Evolutionary conservation across 2,797 vertebrate genomes (phyloP).

Genomic region (Dermochelys coriacea): DNA sequence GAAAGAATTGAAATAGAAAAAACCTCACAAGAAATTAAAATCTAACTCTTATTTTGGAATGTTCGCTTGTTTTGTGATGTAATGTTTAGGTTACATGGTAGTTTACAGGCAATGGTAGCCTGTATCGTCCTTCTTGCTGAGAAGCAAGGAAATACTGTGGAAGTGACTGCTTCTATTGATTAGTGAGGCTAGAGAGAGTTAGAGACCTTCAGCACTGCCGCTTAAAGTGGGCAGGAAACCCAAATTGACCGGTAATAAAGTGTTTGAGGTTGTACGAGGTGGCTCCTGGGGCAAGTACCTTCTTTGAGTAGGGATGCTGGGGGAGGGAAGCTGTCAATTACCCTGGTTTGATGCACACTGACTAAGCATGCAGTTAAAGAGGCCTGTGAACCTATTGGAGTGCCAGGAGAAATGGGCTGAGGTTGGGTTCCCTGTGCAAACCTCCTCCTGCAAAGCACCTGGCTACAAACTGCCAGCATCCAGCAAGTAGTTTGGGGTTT

Average conservation of each 20-base stretch:
- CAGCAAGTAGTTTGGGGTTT: background rate
- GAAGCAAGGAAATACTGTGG: conserved; percentile 77
- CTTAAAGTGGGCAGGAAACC: conserved; percentile 85
- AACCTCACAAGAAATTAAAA: background rate
- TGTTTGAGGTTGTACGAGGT: conserved; percentile 80
- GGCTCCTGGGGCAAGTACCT: conserved; percentile 80
- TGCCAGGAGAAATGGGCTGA: background rate
- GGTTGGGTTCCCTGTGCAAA: conserved; percentile 6
- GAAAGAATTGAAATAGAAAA: background rate
- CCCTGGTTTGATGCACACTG: conserved; percentile 70
- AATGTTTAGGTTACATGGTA: conserved; percentile 12
- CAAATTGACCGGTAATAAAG: conserved; percentile 85
- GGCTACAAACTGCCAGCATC: background rate
- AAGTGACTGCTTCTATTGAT: conserved; percentile 86
- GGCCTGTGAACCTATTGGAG: conserved; percentile 1
- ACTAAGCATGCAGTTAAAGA: conserved; percentile 55
- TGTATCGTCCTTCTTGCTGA: conserved; percentile 75
- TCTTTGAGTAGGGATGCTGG: conserved; percentile 67
- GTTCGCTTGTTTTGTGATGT: conserved; percentile 10
- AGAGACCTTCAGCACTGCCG: conserved; percentile 83
- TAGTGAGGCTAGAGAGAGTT: conserved; percentile 79
- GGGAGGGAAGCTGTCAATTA: conserved; percentile 82
- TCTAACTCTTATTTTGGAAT: conserved; percentile 54
- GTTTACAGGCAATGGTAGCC: conserved; percentile 62
- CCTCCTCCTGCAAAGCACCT: background rate